Base-by-base conservation (phyloP, 2,113 vertebrate genomes). In the Caloenas nicobarica region DNA sequence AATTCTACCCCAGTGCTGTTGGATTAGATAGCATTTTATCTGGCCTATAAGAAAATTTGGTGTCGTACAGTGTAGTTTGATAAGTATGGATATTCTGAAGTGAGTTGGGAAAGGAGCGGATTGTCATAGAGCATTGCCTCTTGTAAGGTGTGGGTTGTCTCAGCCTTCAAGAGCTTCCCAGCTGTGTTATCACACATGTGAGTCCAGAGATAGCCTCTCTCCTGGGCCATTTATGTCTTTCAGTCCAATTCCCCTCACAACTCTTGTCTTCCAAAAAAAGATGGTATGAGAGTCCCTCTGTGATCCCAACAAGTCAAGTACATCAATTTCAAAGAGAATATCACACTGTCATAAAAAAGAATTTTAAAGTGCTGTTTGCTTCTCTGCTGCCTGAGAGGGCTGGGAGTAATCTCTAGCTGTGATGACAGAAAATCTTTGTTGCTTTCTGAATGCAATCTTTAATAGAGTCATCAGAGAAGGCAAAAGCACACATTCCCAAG, bases 181-280 rank as follows among this genome's bases (percentile, higher is more conserved):
- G 23, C 5, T 66, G 13, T 2, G 0, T 42, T 87, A 68, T 31
- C 18, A 31, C 9, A 53, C 26, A 26, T 1, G 1, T 0, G 2
- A 64, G 21, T 64, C 16, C 53, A 69, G 44, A 53, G 26, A 17
- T 5, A 69, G 26, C 3, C 23, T 76, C 22, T 68, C 7, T 65
- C 3, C 51, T 10, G 2, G n/a, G 72, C 18, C n/a, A 10, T 56
- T 48, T 17, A 54, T 8, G 10, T 85, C 26, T 69, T 86, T 76
- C 50, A 77, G 8, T 22, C 72, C n/a, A 89, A 42, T 15, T 21
- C 8, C 1, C 71, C 58, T 73, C 54, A 65, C 22, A 83, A 3
- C 12, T 34, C 7, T 53, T 71, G 5, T 33, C 29, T 85, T 89
- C 57, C 18, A 61, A 46, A 72, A 62, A 19, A 36, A 56, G 7